Evolutionary conservation across 1,140 invertebrate genomes (phyloP).

Genomic region (Ditylenchus dipsaci): DNA sequence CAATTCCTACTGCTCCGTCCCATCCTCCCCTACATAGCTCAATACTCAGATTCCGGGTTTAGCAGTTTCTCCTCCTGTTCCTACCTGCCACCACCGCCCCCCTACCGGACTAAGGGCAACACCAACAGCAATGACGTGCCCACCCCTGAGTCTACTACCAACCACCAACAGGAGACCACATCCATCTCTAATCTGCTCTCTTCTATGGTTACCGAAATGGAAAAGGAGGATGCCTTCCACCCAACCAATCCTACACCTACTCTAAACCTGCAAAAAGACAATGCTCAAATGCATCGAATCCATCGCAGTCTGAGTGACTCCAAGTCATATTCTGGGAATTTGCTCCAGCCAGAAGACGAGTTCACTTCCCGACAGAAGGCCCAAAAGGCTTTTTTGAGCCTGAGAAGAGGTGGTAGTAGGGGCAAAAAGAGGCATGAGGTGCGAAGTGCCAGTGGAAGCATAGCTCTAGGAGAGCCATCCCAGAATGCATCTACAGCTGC

Average conservation of each 20-base stretch:
- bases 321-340: no score
- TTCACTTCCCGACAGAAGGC: no score
- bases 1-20: neutral
- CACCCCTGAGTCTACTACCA: no score
- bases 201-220: neutral
- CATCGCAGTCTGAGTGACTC: neutral
- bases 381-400: no score
- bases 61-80: constrained; percentile 4
- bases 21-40: neutral
- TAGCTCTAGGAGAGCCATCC: neutral
- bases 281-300: neutral
- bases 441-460: neutral
- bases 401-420: no score
- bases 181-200: neutral
- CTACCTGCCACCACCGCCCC: constrained; percentile 6
- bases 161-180: neutral
- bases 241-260: no score
- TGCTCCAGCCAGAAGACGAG: no score
- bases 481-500: neutral
- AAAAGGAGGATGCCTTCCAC: no score
- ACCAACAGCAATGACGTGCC: no score
- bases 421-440: no score
- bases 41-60: constrained; percentile 6
- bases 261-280: neutral
- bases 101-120: neutral